A percentile compares a stretch with the other conserved stretches of the same genome.
Evolutionary conservation across 2,797 vertebrate genomes (phyloP).

Genomic region (Tapera naevia): DNA sequence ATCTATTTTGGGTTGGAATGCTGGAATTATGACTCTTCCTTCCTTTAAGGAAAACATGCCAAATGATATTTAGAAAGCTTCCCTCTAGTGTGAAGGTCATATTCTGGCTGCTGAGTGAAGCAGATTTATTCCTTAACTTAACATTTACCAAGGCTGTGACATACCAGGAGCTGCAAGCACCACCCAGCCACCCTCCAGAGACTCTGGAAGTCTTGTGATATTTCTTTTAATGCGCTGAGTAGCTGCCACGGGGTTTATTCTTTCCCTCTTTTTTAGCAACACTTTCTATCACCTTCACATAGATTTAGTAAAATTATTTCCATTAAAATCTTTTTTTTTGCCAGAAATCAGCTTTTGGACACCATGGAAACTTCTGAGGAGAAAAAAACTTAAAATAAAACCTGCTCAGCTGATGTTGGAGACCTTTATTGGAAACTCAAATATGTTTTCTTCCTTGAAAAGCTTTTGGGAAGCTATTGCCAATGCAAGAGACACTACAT

Average conservation of each 20-base stretch:
- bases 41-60: slow-evolving; percentile 46
- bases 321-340: neutral
- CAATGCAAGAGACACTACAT: neutral
- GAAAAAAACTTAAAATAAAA: neutral
- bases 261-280: neutral
- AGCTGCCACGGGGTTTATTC: neutral
- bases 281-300: neutral
- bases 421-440: neutral
- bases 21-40: slow-evolving; percentile 66
- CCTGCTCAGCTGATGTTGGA: neutral
- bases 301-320: slow-evolving; percentile 26
- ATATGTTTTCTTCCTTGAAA: neutral
- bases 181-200: neutral
- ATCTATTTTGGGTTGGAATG: slow-evolving; percentile 47
- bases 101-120: neutral
- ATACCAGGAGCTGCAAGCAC: neutral
- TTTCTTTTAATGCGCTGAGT: neutral
- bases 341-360: neutral
- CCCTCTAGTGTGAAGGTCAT: neutral
- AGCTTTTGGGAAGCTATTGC: neutral
- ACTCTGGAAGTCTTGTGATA: neutral
- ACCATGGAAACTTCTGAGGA: neutral
- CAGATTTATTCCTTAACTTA: slow-evolving; percentile 19
- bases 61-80: neutral
- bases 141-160: neutral